Conservation (phyloP, 1,140 invertebrate species). For the Drosophila punjabiensis region DNA sequence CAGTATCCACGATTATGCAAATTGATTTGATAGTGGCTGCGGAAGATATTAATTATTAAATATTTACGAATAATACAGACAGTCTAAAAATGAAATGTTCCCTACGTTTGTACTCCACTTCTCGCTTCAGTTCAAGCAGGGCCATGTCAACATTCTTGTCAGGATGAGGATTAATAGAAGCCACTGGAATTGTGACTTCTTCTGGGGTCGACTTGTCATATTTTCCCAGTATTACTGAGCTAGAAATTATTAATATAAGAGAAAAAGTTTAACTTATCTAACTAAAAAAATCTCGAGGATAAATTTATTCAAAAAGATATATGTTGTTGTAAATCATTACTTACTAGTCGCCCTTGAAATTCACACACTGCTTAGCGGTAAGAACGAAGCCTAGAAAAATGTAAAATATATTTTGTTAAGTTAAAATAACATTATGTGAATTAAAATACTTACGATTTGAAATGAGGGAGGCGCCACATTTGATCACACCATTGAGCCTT, state of each 20-base stretch:
- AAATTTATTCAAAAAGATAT: no score
- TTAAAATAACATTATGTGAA: background rate
- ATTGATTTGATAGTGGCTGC: constrained; percentile 3
- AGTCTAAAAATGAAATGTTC: background rate
- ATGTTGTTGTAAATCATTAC: background rate
- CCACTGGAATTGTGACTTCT: background rate
- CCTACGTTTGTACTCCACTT: background rate
- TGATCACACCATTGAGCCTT: background rate
- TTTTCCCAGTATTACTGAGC: background rate
- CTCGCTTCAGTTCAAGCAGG: background rate
- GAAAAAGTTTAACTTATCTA: no score
- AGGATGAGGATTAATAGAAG: background rate
- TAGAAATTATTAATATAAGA: background rate
- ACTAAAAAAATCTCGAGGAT: no score
- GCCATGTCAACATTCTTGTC: background rate
- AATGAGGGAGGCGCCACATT: background rate
- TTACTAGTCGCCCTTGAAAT: background rate
- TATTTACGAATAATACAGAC: background rate
- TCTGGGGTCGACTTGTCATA: background rate
- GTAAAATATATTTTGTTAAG: background rate
- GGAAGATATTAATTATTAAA: background rate
- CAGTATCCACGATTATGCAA: constrained; percentile 1
- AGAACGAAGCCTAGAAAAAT: background rate
- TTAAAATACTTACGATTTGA: background rate
- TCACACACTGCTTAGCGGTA: background rate